Conservation (phyloP, 2,797 vertebrate species). For the Esox lucius region DNA sequence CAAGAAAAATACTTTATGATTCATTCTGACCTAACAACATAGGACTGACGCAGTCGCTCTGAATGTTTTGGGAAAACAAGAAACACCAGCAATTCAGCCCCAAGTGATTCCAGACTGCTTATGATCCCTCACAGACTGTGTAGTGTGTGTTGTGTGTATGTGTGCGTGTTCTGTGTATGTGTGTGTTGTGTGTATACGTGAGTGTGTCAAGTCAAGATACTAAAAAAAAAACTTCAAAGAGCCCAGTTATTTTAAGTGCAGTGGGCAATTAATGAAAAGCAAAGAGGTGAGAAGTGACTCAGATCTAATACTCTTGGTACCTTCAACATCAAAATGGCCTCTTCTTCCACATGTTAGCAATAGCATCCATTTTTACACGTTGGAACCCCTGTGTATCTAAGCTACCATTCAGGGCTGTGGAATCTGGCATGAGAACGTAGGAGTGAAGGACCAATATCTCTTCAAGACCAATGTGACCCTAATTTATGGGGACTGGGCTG, state of each 20-base stretch:
- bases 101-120: conserved; percentile 10
- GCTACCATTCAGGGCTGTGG: conserved; percentile 33
- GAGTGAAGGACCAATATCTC: too few relatives aligned
- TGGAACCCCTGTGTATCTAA: conserved; percentile 15
- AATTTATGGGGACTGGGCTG: too few relatives aligned
- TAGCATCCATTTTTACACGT: neutral
- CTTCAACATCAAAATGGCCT: neutral
- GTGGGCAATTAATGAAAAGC: neutral
- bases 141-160: neutral
- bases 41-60: conserved; percentile 17
- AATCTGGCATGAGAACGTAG: conserved; percentile 13
- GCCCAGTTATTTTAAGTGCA: neutral
- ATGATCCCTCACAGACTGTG: conserved; percentile 9
- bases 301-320: neutral
- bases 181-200: neutral
- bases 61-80: conserved; percentile 20
- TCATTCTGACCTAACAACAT: conserved; percentile 5
- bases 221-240: neutral
- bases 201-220: neutral
- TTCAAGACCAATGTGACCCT: too few relatives aligned
- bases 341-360: neutral
- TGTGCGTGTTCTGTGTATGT: neutral
- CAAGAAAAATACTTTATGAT: neutral
- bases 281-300: neutral
- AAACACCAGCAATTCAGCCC: conserved; percentile 12